Evolutionary conservation across 2,797 vertebrate genomes (phyloP).

Genomic region (Pangasius mekongensis): DNA sequence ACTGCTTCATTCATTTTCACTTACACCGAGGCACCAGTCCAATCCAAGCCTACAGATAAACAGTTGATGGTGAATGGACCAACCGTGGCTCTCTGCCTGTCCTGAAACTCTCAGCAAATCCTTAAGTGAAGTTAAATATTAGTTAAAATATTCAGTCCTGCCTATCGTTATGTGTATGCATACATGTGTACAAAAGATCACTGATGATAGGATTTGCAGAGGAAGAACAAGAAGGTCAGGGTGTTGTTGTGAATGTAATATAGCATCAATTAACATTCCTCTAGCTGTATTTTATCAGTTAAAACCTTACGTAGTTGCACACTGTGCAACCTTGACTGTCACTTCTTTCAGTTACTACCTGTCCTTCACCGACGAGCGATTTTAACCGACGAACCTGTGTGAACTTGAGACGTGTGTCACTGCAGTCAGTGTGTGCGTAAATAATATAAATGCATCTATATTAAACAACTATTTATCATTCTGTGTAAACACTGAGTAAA

Average conservation of each 20-base stretch:
- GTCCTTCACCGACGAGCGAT: neutral
- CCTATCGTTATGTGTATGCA: neutral
- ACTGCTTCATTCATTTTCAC: neutral
- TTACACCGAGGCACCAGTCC: no score
- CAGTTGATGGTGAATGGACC: neutral
- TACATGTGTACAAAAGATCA: neutral
- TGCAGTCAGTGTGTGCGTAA: neutral
- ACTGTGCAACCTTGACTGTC: neutral
- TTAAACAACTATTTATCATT: neutral
- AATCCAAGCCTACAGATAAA: neutral
- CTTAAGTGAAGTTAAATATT: neutral
- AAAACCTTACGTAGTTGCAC: neutral
- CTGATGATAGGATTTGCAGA: neutral
- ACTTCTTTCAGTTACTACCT: no score
- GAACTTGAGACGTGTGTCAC: neutral
- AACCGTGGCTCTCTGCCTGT: neutral
- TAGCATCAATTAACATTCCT: neutral
- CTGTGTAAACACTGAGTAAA: constrained; percentile 5
- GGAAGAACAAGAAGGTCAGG: neutral
- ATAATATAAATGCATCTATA: neutral
- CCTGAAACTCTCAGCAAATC: neutral
- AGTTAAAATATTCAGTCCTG: no score
- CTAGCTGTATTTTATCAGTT: neutral
- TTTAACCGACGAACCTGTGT: neutral
- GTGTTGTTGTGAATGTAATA: neutral